Evolutionary conservation across 2,113 vertebrate genomes (phyloP).

Genomic region (Lamprotornis superbus): DNA sequence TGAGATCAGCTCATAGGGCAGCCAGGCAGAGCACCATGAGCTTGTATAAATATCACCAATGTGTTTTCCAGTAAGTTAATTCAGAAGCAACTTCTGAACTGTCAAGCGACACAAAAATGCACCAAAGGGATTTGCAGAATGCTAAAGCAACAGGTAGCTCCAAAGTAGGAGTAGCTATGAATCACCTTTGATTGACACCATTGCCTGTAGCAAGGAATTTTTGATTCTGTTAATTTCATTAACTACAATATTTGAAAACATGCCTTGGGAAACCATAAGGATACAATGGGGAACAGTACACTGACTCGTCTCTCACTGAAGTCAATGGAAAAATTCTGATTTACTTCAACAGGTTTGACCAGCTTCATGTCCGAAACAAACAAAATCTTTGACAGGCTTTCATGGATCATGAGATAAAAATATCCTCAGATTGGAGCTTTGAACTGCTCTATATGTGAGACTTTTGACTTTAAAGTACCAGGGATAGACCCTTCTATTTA

Average conservation of each 20-base stretch:
- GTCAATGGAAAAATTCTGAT: not conserved
- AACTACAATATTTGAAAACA: not conserved
- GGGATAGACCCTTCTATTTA: not conserved
- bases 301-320: not conserved
- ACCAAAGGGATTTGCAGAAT: not conserved
- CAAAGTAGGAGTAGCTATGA: not conserved
- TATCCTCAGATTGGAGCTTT: not conserved
- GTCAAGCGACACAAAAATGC: not conserved
- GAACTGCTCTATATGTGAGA: not conserved
- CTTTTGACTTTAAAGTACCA: not conserved
- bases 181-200: not conserved
- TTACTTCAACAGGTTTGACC: not conserved
- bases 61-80: not conserved
- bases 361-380: not conserved
- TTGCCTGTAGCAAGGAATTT: not conserved
- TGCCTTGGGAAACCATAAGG: not conserved
- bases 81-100: not conserved
- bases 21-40: not conserved
- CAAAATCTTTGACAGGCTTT: not conserved
- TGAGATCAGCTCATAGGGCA: not conserved
- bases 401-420: not conserved
- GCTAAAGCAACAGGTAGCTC: not conserved
- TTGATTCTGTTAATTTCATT: slow-evolving; percentile 11
- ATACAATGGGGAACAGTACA: not conserved
- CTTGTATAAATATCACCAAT: not conserved